Percentiles rank a stretch among this genome's conserved stretches.
Evolutionary conservation across 2,888 invertebrate species (phyloP).

Genomic region (Coleophora flavipennella): DNA sequence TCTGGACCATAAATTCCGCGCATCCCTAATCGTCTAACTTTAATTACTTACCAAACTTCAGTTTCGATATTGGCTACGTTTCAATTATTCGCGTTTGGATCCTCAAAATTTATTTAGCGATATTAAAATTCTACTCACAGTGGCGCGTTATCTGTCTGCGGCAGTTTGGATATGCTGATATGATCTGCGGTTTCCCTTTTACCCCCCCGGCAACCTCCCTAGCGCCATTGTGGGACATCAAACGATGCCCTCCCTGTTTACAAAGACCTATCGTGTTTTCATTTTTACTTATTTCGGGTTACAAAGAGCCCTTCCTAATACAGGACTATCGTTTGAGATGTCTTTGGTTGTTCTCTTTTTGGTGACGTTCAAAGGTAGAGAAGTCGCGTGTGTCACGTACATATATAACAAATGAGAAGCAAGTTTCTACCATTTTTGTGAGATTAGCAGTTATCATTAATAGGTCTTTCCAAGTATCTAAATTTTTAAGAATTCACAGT

Average conservation of each 20-base stretch:
- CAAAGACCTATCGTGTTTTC: slow-evolving; percentile 41
- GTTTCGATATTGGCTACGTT: background rate
- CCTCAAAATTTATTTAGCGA: slow-evolving; percentile 8
- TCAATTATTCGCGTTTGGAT: background rate
- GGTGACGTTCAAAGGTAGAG: no score
- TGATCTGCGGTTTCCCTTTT: slow-evolving; percentile 39
- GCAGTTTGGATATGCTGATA: slow-evolving; percentile 60
- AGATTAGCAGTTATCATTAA: no score
- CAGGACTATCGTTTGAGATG: no score
- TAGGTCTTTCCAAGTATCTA: no score
- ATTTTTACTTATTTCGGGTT: slow-evolving; percentile 24
- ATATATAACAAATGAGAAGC: no score
- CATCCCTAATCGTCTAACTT: no score
- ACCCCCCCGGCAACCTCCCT: slow-evolving; percentile 21
- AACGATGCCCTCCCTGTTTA: slow-evolving; percentile 46
- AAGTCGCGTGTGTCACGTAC: no score
- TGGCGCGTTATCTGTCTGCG: slow-evolving; percentile 57
- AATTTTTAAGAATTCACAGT: no score
- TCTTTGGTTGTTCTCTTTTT: no score
- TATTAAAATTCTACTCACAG: slow-evolving; percentile 58
- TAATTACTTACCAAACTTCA: no score
- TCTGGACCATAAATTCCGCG: no score
- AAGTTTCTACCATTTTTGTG: no score
- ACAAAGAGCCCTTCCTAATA: slow-evolving; percentile 7
- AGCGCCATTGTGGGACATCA: slow-evolving; percentile 49